Base-by-base conservation (phyloP, 1,140 invertebrate species). In the Aphidius gifuensis region DNA sequence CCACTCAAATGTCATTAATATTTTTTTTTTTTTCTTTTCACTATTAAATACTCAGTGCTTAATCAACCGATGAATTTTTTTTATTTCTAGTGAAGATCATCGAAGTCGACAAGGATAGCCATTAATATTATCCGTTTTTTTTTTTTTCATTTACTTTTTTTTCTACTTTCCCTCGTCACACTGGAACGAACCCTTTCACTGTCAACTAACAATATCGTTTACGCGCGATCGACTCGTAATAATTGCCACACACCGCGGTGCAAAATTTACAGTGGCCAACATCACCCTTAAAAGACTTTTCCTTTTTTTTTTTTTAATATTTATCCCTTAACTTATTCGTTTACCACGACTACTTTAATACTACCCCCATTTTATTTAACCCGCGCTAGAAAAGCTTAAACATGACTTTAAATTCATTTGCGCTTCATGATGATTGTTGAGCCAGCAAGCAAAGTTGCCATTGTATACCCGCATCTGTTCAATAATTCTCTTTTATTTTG, bases 401-500 rank as follows among this genome's bases (percentile, higher is more conserved):
- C 23, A 32, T 32, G 69, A 70, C 74, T 77, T 71, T 76, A 77
- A 78, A 78, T 77, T 78, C 75, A 76, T 78, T 76, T 71, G 71
- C 23, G 71, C 23, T 32, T 32, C 49, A 59, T 53, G 49, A 53
- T 46, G 57, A 59, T 59, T 59, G 48, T 48, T 59, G 56, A 47
- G 43, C 43, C 58, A 50, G 58, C 47, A 42, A 43, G 32, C 39
- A 49, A 71, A 72, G 67, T 16, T 16, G 16, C 67, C 70, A 78
- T 76, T 77, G 76, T 32, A 32, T 77, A 68, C 69, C 65, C 69
- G 67, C 76, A 78, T 78, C 76, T 78, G 76, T 75, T 47, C 16
- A 45, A 9, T 45, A 45, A 3, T 45, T 8, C 8, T 6, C 8
- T 11, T 47, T 47, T 47, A 32, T 32, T 32, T 32, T 32, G 23